A percentile compares a stretch with the other conserved stretches of the same genome.
Evolutionary conservation across 1,140 invertebrate species (phyloP).

Genomic region (Phocides pigmalion): DNA sequence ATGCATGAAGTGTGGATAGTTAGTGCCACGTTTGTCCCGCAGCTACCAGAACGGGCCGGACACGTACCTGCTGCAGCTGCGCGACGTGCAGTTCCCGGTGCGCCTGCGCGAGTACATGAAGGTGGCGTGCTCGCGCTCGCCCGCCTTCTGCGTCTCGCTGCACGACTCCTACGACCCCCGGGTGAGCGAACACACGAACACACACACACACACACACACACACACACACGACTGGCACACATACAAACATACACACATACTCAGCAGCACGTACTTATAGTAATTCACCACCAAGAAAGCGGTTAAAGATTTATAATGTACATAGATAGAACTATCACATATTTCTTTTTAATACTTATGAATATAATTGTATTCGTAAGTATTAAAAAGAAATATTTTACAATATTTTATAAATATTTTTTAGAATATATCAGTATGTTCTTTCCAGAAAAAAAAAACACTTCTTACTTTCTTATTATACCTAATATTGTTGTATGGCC

Average conservation of each 20-base stretch:
- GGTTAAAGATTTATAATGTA: no score
- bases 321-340: no score
- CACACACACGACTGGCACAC: not conserved
- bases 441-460: no score
- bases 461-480: no score
- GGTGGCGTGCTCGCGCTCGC: conserved; percentile 90
- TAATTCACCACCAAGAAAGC: no score
- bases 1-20: not conserved
- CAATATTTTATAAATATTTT: no score
- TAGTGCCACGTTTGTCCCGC: not conserved
- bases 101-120: conserved; percentile 96
- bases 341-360: no score
- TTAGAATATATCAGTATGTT: no score
- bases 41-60: conserved; percentile 98
- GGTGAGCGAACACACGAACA: conserved; percentile 81
- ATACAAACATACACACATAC: not conserved
- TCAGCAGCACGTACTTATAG: no score
- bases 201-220: not conserved
- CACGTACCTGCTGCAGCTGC: conserved; percentile 95
- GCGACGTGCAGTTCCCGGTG: conserved; percentile 96
- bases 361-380: no score
- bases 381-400: no score
- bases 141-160: conserved; percentile 86
- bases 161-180: conserved; percentile 90
- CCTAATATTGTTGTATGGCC: no score